Evolutionary conservation across 2,797 vertebrate species (phyloP).

Genomic region (Fistularia commersonii): DNA sequence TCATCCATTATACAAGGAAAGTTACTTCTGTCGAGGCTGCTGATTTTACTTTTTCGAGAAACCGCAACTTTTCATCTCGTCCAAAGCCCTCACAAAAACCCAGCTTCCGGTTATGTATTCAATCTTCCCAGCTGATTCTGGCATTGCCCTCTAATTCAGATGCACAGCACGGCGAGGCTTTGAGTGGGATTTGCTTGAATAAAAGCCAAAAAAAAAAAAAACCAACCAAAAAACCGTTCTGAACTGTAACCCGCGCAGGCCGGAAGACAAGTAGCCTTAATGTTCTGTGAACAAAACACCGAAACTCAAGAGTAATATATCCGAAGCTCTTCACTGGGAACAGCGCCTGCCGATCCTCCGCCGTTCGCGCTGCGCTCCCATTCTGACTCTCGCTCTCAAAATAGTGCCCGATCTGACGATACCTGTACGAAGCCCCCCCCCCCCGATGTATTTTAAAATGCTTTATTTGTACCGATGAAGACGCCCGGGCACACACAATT

Average conservation of each 20-base stretch:
- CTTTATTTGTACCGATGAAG: slow-evolving; percentile 11
- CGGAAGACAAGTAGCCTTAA: slow-evolving; percentile 42
- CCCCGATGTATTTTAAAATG: slow-evolving; percentile 51
- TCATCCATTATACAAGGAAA: too few relatives aligned
- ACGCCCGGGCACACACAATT: slow-evolving; percentile 9
- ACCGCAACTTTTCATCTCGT: too few relatives aligned
- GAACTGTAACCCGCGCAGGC: slow-evolving; percentile 1
- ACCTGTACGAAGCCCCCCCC: slow-evolving; percentile 29
- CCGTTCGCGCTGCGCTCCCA: slow-evolving; percentile 24
- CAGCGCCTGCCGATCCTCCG: slow-evolving; percentile 20
- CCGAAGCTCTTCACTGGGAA: slow-evolving; percentile 10
- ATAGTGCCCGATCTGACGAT: slow-evolving; percentile 31
- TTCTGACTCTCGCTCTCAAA: slow-evolving; percentile 3
- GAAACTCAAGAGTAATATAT: slow-evolving; percentile 12
- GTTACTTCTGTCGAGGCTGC: too few relatives aligned
- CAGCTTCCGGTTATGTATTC: too few relatives aligned
- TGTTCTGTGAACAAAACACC: slow-evolving; percentile 33
- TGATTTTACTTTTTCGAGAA: too few relatives aligned
- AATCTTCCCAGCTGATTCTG: too few relatives aligned
- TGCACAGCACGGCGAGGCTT: slow-evolving; percentile 9
- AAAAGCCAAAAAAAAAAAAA: slow-evolving; percentile 6
- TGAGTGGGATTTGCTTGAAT: slow-evolving; percentile 21
- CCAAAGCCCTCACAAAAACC: too few relatives aligned
- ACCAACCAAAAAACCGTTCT: not conserved
- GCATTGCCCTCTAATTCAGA: not conserved